Percentiles rank a stretch among this genome's conserved stretches.
Evolutionary conservation across 2,888 invertebrate genomes (phyloP).

Genomic region (Nemotelus pantherinus): DNA sequence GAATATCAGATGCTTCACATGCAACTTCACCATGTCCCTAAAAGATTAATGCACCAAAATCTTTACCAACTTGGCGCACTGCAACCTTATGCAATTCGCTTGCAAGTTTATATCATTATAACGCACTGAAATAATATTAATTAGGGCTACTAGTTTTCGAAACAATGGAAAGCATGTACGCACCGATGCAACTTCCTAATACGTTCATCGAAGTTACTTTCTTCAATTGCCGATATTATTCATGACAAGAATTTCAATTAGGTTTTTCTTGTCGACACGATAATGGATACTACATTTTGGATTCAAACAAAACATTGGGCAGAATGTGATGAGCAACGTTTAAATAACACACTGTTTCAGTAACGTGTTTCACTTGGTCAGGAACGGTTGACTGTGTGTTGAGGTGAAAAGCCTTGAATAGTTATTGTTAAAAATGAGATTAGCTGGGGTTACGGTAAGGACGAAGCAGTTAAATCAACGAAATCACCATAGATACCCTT

Average conservation of each 20-base stretch:
- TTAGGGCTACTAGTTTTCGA: constrained; percentile 24
- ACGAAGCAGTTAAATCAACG: background rate
- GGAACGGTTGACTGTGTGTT: constrained; percentile 13
- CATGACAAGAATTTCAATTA: constrained; percentile 46
- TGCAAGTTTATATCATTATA: background rate
- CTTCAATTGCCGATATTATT: constrained; percentile 45
- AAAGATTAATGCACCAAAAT: constrained; percentile 12
- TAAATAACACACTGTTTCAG: constrained; percentile 30
- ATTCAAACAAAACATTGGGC: constrained; percentile 28
- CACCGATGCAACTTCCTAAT: constrained; percentile 38
- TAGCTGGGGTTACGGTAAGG: constrained; percentile 22
- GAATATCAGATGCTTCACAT: too few relatives aligned
- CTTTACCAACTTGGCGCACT: background rate
- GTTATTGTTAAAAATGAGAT: constrained; percentile 18
- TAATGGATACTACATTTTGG: background rate
- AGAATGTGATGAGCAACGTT: constrained; percentile 23
- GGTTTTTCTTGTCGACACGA: background rate
- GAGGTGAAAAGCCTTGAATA: background rate
- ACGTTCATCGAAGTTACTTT: constrained; percentile 38
- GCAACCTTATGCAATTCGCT: background rate
- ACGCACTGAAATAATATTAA: constrained; percentile 13
- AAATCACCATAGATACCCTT: background rate
- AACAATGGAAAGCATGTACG: background rate
- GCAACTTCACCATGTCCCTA: background rate
- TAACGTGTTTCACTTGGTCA: constrained; percentile 34